These are phyloP conservation scores for Vanessa cardui DNA, from an alignment of 2,888 invertebrate species.

Conservation along the genomic window DNA sequence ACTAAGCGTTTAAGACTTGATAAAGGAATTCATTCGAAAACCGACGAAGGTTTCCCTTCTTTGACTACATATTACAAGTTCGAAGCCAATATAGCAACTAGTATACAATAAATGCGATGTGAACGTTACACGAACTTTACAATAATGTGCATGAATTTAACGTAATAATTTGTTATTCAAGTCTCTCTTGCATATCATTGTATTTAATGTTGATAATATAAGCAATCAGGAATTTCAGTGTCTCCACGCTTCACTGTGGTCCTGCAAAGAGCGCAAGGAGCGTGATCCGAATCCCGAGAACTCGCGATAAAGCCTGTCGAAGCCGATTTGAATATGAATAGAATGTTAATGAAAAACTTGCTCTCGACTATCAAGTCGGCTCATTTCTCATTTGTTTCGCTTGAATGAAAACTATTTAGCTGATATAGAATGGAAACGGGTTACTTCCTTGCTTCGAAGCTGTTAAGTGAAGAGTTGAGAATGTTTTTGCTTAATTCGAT, in stretches of 20 bases:
- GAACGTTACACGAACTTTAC: no score
- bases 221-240: slow-evolving; percentile 66
- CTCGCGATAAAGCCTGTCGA: slow-evolving; percentile 68
- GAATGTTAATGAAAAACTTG: slow-evolving; percentile 79
- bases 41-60: no score
- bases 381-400: slow-evolving; percentile 29
- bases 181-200: slow-evolving; percentile 10
- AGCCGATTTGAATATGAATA: slow-evolving; percentile 78
- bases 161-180: neutral
- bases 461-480: neutral
- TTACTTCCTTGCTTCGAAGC: neutral
- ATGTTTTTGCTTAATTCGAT: neutral
- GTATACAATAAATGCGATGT: no score
- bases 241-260: slow-evolving; percentile 57
- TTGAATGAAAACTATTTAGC: slow-evolving; percentile 23
- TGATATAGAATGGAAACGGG: neutral
- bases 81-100: no score
- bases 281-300: slow-evolving; percentile 68
- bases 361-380: slow-evolving; percentile 26
- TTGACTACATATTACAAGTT: no score
- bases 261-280: slow-evolving; percentile 54
- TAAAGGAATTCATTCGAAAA: no score
- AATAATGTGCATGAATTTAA: neutral
- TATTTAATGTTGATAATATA: slow-evolving; percentile 18
- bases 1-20: no score